These are phyloP conservation scores for Apotomis betuletana DNA, from an alignment of 2,888 invertebrate species.

Conservation along the genomic window DNA sequence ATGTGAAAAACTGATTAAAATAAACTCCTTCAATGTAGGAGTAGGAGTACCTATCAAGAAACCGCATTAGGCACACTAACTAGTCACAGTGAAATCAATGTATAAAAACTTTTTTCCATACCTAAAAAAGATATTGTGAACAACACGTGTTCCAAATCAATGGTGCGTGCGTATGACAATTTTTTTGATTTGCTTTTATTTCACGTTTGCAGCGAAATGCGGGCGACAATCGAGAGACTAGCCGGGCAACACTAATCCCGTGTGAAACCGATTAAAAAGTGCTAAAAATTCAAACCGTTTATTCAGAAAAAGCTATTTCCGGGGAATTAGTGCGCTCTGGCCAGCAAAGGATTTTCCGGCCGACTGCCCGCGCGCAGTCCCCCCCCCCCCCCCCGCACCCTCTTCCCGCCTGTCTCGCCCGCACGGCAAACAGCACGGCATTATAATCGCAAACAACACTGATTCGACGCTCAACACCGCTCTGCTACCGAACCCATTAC, in stretches of 20 bases:
- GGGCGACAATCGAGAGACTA: constrained; percentile 25
- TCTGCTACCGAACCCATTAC: constrained; percentile 1
- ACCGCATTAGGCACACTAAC: too few relatives aligned
- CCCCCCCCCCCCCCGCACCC: background rate
- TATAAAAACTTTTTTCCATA: too few relatives aligned
- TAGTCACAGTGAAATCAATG: too few relatives aligned
- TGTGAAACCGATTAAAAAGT: constrained; percentile 34
- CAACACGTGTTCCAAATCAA: background rate
- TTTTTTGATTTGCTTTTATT: background rate
- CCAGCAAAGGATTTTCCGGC: constrained; percentile 38
- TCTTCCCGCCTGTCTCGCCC: background rate
- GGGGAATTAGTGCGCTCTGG: constrained; percentile 39
- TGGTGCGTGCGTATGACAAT: constrained; percentile 6
- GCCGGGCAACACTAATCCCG: constrained; percentile 21
- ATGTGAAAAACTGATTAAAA: too few relatives aligned
- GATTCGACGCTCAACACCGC: background rate
- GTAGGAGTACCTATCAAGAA: too few relatives aligned
- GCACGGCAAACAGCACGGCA: background rate
- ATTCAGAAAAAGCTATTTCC: constrained; percentile 39
- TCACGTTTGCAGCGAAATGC: constrained; percentile 2
- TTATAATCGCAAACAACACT: constrained; percentile 22
- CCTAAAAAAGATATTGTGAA: too few relatives aligned
- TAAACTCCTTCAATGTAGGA: too few relatives aligned
- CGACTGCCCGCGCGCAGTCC: constrained; percentile 22
- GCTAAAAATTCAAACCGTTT: constrained; percentile 34